Percentiles rank a stretch among this genome's conserved stretches.
These are phyloP conservation scores for Panthera tigris DNA, from an alignment of 2,113 vertebrate species.

Conservation along the genomic window DNA sequence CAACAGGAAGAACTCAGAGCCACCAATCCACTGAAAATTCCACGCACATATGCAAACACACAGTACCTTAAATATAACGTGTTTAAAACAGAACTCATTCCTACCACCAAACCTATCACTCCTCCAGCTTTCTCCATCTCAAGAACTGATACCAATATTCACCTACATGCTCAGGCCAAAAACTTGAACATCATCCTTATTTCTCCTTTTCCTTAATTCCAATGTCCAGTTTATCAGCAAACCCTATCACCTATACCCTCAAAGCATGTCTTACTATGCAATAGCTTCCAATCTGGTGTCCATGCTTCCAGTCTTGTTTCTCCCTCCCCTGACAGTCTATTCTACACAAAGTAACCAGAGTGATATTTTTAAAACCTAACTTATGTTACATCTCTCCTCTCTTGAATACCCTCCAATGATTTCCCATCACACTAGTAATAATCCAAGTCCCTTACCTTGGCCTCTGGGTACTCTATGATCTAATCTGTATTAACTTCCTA, in stretches of 20 bases:
- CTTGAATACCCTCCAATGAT: neutral
- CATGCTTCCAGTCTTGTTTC: neutral
- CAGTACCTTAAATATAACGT: neutral
- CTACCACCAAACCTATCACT: conserved; percentile 29
- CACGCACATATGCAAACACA: neutral
- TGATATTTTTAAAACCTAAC: conserved; percentile 36
- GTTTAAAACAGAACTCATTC: conserved; percentile 39
- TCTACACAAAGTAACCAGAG: neutral
- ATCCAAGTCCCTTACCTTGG: neutral
- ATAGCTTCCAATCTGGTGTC: neutral
- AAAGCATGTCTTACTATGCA: neutral
- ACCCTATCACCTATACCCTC: neutral
- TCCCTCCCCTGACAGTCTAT: neutral
- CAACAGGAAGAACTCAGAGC: conserved; percentile 29
- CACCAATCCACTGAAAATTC: neutral
- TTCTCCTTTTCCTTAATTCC: conserved; percentile 20
- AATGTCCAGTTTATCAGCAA: conserved; percentile 30
- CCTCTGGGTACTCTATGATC: neutral
- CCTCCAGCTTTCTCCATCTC: neutral
- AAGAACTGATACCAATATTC: conserved; percentile 32
- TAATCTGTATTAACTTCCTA: neutral
- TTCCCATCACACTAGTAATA: conserved; percentile 20
- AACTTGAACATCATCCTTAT: neutral
- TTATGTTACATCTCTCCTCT: neutral
- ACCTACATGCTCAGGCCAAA: conserved; percentile 16